Base-by-base conservation (phyloP, 2,888 invertebrate species). In the Zele albiditarsus region DNA sequence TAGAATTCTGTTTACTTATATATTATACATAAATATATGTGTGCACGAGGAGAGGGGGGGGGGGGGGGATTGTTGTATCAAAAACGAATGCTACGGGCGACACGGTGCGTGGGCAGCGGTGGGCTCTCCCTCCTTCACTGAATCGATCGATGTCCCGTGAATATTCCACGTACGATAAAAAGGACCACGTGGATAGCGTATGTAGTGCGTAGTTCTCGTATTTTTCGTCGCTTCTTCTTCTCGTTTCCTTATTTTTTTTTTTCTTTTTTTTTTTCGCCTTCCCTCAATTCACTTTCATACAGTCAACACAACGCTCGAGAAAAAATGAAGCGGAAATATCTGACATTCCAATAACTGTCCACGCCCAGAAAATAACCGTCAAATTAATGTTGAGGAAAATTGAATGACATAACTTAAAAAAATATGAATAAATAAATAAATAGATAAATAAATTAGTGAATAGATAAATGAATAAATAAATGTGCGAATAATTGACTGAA, bases 91-190 rank as follows among this genome's bases (percentile, higher is more conserved):
- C 53, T 31, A 68, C 53, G 70, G 27, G 58, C 58, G 70, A 58
- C 33, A 60, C 16, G 53, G 65, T 33, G 74, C 70, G 74, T 74
- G 65, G 74, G 74, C 70, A 66, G 63, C 20, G 16, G 57, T 14
- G 58, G 42, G 62, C 70, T 33, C 57, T 60, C n/a, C 14, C 33
- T 62, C 53, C 14, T 33, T 57, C 70, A 27, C 25, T 53, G 74
- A 69, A 53, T 53, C 85, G 86, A 87, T 87, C 86, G 86, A 85
- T 86, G 84, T 82, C 82, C 86, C 80, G 85, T 82, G 84, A 86
- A 86, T 83, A 53, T 83, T 86, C 78, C 71, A 78, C 80, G 78
- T 78, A 79, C 80, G 77, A 74, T 75, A 78, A 77, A 57, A 79
- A 79, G 80, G 74, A 49, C 75, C 77, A 77, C 77, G 77, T 77